These are phyloP conservation scores for Siniperca chuatsi DNA, from an alignment of 2,113 vertebrate genomes.

Conservation along the genomic window DNA sequence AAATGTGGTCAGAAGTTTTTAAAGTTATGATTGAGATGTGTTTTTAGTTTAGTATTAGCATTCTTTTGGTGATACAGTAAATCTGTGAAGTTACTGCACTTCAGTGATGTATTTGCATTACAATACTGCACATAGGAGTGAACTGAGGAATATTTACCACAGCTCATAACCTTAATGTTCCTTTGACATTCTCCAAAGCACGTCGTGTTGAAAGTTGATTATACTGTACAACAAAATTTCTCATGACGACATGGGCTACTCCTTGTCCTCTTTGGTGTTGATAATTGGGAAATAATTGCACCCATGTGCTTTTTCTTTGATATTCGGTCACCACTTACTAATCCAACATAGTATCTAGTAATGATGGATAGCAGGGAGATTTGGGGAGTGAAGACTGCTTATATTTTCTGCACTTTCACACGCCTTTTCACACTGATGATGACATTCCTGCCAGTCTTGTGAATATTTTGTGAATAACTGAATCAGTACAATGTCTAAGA, in stretches of 20 bases:
- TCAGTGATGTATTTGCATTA: conserved; percentile 61
- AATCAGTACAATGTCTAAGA: neutral
- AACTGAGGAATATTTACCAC: conserved; percentile 45
- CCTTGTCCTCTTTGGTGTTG: conserved; percentile 60
- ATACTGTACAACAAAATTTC: conserved; percentile 47
- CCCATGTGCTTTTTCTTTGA: conserved; percentile 70
- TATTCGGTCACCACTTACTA: conserved; percentile 45
- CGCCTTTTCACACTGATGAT: conserved; percentile 26
- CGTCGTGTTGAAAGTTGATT: conserved; percentile 49
- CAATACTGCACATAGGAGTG: conserved; percentile 9
- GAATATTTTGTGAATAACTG: neutral
- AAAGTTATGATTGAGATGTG: conserved; percentile 25
- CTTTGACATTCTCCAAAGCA: conserved; percentile 62
- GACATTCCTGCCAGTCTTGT: conserved; percentile 21
- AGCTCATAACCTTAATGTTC: conserved; percentile 47
- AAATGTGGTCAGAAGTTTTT: conserved; percentile 54
- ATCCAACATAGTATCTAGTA: conserved; percentile 59
- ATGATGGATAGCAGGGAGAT: conserved; percentile 66
- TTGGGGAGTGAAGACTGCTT: conserved; percentile 52
- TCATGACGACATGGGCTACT: conserved; percentile 67
- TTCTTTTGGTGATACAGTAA: conserved; percentile 57
- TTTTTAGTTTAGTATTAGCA: conserved; percentile 63
- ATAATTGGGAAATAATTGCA: conserved; percentile 66
- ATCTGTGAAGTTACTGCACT: conserved; percentile 45
- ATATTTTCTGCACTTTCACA: conserved; percentile 38